A percentile compares a stretch with the other conserved stretches of the same genome.
Evolutionary conservation across 2,113 vertebrate species (phyloP).

Genomic region (Nerophis ophidion): DNA sequence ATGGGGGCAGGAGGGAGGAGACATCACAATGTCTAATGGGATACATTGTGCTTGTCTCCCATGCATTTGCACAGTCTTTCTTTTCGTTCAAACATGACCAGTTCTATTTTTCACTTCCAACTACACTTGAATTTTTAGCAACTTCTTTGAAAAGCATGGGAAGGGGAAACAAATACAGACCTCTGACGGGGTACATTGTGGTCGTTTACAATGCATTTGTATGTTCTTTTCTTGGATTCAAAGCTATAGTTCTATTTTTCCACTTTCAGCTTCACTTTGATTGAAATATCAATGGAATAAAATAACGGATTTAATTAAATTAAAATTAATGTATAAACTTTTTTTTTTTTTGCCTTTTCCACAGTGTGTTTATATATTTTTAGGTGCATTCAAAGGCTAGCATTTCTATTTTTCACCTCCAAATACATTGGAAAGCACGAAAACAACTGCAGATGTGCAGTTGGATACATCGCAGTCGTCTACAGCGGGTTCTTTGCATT

Average conservation of each 20-base stretch:
- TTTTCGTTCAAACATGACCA: not conserved
- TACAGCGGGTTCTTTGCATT: not conserved
- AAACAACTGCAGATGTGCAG: not conserved
- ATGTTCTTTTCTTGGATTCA: not conserved
- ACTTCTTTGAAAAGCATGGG: not conserved
- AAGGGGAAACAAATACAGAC: not conserved
- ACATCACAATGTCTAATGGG: too few relatives aligned
- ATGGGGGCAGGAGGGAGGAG: too few relatives aligned
- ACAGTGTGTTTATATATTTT: too few relatives aligned
- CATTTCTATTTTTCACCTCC: too few relatives aligned
- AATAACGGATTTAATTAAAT: too few relatives aligned
- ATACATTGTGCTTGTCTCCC: too few relatives aligned
- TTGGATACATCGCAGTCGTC: not conserved
- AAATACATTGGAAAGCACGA: not conserved
- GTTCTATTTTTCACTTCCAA: conserved; percentile 8
- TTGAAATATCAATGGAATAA: too few relatives aligned
- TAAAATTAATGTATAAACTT: too few relatives aligned
- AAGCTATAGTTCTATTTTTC: not conserved
- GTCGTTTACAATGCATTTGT: not conserved
- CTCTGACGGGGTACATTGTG: not conserved
- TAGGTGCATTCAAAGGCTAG: too few relatives aligned
- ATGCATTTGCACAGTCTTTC: not conserved
- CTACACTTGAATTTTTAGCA: not conserved
- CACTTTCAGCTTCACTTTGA: not conserved
- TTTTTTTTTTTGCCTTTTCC: too few relatives aligned